These are phyloP conservation scores for Orussus abietinus DNA, from an alignment of 1,140 invertebrate genomes.

Conservation along the genomic window DNA sequence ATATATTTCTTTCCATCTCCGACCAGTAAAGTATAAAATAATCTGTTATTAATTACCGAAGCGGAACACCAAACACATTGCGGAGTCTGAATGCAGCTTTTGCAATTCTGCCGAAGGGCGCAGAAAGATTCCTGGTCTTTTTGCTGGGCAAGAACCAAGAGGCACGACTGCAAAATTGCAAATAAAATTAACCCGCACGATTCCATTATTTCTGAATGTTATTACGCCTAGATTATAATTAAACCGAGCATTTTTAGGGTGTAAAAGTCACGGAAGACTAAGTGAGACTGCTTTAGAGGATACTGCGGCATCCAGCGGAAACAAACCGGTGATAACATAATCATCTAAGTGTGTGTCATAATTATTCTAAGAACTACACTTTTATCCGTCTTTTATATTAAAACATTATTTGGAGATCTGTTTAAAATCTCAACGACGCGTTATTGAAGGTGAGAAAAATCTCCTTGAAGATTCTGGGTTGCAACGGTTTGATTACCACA, in stretches of 20 bases:
- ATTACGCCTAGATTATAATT: too few species aligned
- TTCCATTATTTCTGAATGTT: too few species aligned
- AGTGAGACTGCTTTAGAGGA: conserved; percentile 20
- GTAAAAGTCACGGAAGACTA: background rate
- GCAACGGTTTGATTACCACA: too few species aligned
- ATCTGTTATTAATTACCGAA: conserved; percentile 20
- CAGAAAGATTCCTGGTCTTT: conserved; percentile 29
- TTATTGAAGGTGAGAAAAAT: too few species aligned
- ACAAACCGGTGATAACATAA: conserved; percentile 32
- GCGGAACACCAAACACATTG: conserved; percentile 37
- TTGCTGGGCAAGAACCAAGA: background rate
- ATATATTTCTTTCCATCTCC: too few species aligned
- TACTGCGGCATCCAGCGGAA: conserved; percentile 36
- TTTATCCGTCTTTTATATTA: too few species aligned
- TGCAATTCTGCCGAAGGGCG: conserved; percentile 28
- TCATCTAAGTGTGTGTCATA: too few species aligned
- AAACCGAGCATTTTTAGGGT: background rate
- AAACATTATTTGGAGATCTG: too few species aligned
- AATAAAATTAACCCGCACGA: background rate
- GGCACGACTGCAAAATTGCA: conserved; percentile 2
- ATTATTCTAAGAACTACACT: too few species aligned
- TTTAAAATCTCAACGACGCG: too few species aligned
- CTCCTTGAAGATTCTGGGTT: too few species aligned
- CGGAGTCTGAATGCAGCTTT: conserved; percentile 28
- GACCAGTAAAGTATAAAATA: too few species aligned